These are phyloP conservation scores for Cotesia typhae DNA, from an alignment of 1,140 invertebrate genomes.

Conservation along the genomic window DNA sequence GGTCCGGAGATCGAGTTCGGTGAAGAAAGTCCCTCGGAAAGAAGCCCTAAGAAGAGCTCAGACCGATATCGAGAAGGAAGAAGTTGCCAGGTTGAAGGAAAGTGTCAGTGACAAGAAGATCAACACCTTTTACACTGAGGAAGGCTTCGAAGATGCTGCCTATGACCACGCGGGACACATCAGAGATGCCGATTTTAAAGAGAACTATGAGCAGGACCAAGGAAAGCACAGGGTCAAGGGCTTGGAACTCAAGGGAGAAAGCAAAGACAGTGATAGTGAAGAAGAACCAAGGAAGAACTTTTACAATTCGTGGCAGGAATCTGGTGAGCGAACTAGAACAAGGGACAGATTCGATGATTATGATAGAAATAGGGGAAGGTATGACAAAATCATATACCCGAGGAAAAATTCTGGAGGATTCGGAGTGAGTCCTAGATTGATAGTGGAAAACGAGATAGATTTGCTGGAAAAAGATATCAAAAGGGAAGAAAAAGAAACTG, in stretches of 20 bases:
- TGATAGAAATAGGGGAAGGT: too few relatives aligned
- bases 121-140: conserved; percentile 79
- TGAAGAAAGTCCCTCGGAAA: conserved; percentile 69
- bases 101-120: conserved; percentile 76
- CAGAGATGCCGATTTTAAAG: conserved; percentile 70
- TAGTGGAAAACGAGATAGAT: conserved; percentile 45
- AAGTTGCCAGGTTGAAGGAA: conserved; percentile 72
- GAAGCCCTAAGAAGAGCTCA: conserved; percentile 68
- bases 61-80: conserved; percentile 69
- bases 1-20: conserved; percentile 71
- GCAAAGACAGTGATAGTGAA: not conserved
- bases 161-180: conserved; percentile 80
- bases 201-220: conserved; percentile 56
- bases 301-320: too few relatives aligned
- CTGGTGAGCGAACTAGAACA: conserved; percentile 28
- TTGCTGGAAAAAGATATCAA: conserved; percentile 53
- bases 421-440: conserved; percentile 44
- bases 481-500: conserved; percentile 45
- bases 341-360: too few relatives aligned
- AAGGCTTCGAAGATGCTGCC: conserved; percentile 80
- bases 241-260: not conserved
- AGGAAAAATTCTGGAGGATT: conserved; percentile 16
- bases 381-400: too few relatives aligned
- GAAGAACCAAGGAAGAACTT: conserved; percentile 12
- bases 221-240: not conserved